Evolutionary conservation across 2,113 vertebrate genomes (phyloP).

Genomic region (Lampris megalopsis): DNA sequence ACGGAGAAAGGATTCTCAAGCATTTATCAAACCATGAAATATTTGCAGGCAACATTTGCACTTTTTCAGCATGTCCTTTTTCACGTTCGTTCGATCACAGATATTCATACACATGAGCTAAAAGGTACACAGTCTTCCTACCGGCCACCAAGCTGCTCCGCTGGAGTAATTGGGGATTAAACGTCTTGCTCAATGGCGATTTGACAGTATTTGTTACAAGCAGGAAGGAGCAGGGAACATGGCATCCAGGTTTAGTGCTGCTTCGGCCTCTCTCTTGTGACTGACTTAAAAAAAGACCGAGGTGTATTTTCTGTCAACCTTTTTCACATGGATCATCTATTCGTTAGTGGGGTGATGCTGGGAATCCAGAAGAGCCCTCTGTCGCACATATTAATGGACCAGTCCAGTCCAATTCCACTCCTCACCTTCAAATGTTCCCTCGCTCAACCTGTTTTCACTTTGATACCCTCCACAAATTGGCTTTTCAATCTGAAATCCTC

Average conservation of each 20-base stretch:
- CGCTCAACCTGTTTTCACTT: constrained; percentile 44
- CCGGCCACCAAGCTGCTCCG: background rate
- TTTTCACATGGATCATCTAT: constrained; percentile 47
- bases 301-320: background rate
- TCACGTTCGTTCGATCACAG: no score
- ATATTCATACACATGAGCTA: background rate
- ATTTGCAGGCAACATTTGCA: no score
- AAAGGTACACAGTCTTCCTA: no score
- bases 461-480: constrained; percentile 29
- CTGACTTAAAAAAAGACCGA: background rate
- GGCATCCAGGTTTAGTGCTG: background rate
- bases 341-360: constrained; percentile 37
- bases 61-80: no score
- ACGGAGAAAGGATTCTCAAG: no score
- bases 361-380: constrained; percentile 39
- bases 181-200: background rate
- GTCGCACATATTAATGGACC: constrained; percentile 51
- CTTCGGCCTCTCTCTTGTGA: background rate
- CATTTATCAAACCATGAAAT: no score
- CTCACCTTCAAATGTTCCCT: constrained; percentile 26
- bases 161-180: background rate
- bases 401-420: constrained; percentile 51
- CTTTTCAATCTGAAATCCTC: constrained; percentile 34
- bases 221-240: background rate
- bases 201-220: constrained; percentile 23